Evolutionary conservation across 2,888 invertebrate species (phyloP).

Genomic region (Drosophila macrothrix): DNA sequence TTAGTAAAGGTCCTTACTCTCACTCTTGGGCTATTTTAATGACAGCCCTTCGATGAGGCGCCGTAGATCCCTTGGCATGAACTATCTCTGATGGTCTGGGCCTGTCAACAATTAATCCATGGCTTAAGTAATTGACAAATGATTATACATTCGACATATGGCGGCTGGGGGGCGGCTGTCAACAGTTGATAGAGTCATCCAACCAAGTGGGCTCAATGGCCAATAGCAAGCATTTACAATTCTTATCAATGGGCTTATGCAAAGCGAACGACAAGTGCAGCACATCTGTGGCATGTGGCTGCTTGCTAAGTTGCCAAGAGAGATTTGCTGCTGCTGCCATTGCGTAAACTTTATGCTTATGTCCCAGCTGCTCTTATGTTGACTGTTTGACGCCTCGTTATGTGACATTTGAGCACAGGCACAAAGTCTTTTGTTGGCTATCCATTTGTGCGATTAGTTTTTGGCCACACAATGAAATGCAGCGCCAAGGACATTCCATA

Average conservation of each 20-base stretch:
- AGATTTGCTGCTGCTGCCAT: conserved; percentile 23
- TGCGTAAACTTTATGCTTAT: conserved; percentile 34
- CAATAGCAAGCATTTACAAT: conserved; percentile 14
- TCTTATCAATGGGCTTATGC: conserved; percentile 65
- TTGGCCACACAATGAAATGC: conserved; percentile 59
- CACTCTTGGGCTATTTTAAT: conserved; percentile 43
- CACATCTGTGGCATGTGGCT: conserved; percentile 55
- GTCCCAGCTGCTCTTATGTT: conserved; percentile 43
- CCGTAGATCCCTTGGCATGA: conserved; percentile 19
- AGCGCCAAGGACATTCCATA: conserved; percentile 61
- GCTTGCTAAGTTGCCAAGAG: conserved; percentile 45
- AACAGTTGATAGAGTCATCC: conserved; percentile 27
- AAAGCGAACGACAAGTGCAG: conserved; percentile 31
- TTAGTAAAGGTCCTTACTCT: conserved; percentile 22
- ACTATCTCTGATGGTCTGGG: conserved; percentile 61
- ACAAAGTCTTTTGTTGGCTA: conserved; percentile 47
- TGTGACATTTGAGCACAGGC: conserved; percentile 49
- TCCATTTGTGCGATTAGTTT: conserved; percentile 75
- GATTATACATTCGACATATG: conserved; percentile 69
- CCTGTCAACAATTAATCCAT: conserved; percentile 70
- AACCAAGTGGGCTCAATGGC: conserved; percentile 17
- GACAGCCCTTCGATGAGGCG: conserved; percentile 60
- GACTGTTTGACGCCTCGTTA: conserved; percentile 44
- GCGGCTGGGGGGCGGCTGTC: conserved; percentile 18
- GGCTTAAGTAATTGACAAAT: conserved; percentile 79